phyloP scores from a whole-genome alignment of 2,797 vertebrate species.

The Syndactyla subalaris region DNA sequence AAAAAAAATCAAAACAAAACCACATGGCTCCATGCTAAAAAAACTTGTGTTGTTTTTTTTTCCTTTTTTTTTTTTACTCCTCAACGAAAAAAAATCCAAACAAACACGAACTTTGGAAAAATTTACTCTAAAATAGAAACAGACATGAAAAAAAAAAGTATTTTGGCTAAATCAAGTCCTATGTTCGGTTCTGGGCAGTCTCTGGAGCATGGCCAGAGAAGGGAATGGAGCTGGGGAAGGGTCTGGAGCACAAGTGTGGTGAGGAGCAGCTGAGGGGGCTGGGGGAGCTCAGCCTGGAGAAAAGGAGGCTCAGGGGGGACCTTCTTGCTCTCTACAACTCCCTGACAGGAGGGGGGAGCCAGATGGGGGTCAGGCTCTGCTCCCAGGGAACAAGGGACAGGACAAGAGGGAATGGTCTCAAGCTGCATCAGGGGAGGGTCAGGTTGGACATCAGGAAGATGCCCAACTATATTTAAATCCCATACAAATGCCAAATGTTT shows the following conservation, averaged over 20 bases:
- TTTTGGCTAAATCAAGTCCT: background rate
- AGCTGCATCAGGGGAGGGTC: background rate
- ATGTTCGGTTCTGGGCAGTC: background rate
- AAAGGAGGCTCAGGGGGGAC: no score
- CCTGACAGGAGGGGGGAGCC: background rate
- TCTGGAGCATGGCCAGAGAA: background rate
- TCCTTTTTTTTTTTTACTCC: rapidly evolving
- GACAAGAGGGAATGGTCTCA: rapidly evolving
- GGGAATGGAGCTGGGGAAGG: background rate
- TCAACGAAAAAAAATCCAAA: background rate
- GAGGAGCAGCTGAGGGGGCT: background rate
- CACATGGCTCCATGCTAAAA: background rate
- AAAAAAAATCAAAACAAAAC: background rate
- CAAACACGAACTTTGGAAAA: background rate
- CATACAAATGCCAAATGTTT: background rate
- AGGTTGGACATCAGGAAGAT: background rate
- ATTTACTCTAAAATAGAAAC: background rate
- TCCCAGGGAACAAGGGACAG: background rate
- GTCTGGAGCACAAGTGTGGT: background rate
- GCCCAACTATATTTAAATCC: background rate
- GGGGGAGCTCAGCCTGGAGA: background rate
- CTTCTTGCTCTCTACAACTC: background rate
- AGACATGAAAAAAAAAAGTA: background rate
- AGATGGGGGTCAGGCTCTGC: background rate
- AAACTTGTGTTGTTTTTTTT: background rate